These are phyloP conservation scores for Oriolus oriolus DNA, from an alignment of 2,113 vertebrate genomes.

Conservation along the genomic window DNA sequence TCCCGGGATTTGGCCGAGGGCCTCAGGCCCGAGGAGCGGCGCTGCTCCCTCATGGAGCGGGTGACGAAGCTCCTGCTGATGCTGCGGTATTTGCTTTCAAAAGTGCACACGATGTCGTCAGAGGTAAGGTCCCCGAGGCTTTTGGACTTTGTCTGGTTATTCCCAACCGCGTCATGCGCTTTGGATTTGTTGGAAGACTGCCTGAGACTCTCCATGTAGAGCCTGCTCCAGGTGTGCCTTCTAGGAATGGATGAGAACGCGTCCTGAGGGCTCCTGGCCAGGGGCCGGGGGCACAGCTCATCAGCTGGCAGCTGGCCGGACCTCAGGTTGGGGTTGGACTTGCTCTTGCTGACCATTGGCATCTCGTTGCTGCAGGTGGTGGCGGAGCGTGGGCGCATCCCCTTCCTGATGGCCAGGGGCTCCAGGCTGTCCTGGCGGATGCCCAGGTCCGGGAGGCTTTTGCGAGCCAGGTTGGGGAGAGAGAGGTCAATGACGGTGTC, in stretches of 20 bases:
- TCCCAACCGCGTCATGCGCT: background rate
- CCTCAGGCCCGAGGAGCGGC: background rate
- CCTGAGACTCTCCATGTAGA: constrained; percentile 83
- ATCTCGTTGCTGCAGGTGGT: background rate
- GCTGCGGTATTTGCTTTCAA: constrained; percentile 85
- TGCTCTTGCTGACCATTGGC: constrained; percentile 80
- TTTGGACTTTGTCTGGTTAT: constrained; percentile 81
- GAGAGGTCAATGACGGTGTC: constrained; percentile 93
- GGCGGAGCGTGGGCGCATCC: constrained; percentile 45
- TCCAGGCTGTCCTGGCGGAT: constrained; percentile 36
- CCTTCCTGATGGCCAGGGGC: constrained; percentile 18
- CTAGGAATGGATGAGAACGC: constrained; percentile 59
- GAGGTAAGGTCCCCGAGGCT: constrained; percentile 93
- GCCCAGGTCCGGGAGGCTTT: constrained; percentile 73
- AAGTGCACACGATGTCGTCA: constrained; percentile 84
- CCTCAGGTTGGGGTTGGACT: constrained; percentile 89
- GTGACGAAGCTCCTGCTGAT: constrained; percentile 84
- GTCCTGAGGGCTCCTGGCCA: constrained; percentile 54
- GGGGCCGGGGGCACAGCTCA: constrained; percentile 67
- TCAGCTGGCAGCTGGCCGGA: constrained; percentile 34
- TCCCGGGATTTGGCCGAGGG: background rate
- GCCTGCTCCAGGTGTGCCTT: constrained; percentile 81
- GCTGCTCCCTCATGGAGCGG: constrained; percentile 71
- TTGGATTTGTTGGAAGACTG: constrained; percentile 68
- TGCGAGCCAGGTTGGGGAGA: constrained; percentile 81